These are phyloP conservation scores for Holacanthella duospinosa DNA, from an alignment of 2,888 invertebrate genomes.

Conservation along the genomic window DNA sequence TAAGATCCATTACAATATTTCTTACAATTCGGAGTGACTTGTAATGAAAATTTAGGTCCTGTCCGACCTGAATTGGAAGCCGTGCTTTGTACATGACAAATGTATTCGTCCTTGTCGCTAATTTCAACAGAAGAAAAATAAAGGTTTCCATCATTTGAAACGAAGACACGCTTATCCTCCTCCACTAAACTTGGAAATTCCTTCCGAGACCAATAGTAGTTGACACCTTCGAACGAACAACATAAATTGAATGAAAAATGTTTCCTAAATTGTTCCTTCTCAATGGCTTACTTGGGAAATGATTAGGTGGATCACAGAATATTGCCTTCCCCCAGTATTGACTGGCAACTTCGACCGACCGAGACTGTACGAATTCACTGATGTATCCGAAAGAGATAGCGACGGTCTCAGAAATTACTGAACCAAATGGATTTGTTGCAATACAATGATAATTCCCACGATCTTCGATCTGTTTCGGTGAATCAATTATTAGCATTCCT, in stretches of 20 bases:
- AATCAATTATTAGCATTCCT: conserved; percentile 76
- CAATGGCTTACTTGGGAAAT: conserved; percentile 57
- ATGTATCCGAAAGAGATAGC: conserved; percentile 78
- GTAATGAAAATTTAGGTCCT: conserved; percentile 75
- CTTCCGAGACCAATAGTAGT: conserved; percentile 83
- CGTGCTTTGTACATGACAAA: conserved; percentile 78
- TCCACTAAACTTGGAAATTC: conserved; percentile 85
- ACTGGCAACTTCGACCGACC: conserved; percentile 70
- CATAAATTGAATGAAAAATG: too few relatives aligned
- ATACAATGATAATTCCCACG: conserved; percentile 84
- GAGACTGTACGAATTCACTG: conserved; percentile 77
- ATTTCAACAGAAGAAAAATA: conserved; percentile 89
- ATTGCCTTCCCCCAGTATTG: conserved; percentile 90
- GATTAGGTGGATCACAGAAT: conserved; percentile 84
- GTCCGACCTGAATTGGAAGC: conserved; percentile 79
- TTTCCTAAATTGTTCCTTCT: too few relatives aligned
- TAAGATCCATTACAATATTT: conserved; percentile 35
- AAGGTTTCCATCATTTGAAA: conserved; percentile 83
- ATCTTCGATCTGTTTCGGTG: conserved; percentile 63
- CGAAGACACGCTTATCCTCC: conserved; percentile 83
- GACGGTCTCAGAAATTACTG: conserved; percentile 77
- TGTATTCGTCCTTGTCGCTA: conserved; percentile 80
- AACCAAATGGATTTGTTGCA: conserved; percentile 79
- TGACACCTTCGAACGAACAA: conserved; percentile 53
- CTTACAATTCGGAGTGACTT: conserved; percentile 68